phyloP scores from a whole-genome alignment of 2,113 vertebrate genomes.

The Antidorcas marsupialis region DNA sequence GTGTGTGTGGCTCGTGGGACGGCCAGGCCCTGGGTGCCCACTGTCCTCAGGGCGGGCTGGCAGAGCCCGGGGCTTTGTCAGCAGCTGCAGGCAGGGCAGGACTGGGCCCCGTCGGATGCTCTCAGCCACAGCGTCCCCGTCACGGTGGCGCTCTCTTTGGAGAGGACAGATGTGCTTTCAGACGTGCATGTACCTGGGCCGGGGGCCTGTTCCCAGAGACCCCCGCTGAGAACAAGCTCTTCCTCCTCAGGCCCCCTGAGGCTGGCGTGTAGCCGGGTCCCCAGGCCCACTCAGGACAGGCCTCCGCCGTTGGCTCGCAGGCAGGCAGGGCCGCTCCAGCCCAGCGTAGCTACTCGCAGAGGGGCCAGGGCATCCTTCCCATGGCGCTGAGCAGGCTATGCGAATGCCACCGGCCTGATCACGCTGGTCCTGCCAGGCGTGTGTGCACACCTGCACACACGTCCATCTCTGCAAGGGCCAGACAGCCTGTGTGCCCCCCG shows the following conservation, averaged over 20 bases:
- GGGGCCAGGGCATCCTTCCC: not conserved
- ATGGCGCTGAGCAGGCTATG: not conserved
- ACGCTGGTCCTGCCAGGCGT: not conserved
- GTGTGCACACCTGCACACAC: accelerated
- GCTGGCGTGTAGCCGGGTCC: accelerated
- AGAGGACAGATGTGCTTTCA: not conserved
- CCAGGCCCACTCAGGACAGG: accelerated
- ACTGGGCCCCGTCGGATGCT: accelerated
- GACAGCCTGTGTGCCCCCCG: accelerated
- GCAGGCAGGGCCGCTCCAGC: accelerated
- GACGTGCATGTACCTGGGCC: not conserved
- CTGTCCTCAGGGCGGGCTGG: not conserved
- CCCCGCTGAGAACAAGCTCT: not conserved
- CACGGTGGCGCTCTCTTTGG: accelerated
- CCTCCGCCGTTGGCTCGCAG: accelerated
- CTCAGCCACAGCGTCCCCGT: accelerated
- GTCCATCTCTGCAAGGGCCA: not conserved
- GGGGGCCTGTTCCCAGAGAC: not conserved
- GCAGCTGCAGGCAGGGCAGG: not conserved
- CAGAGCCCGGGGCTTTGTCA: accelerated
- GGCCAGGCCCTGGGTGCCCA: not conserved
- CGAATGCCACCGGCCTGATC: not conserved
- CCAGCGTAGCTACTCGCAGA: accelerated
- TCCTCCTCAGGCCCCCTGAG: not conserved
- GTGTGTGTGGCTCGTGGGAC: not conserved